Conservation (phyloP, 2,797 vertebrate species). For the Phoeniculus purpureus region DNA sequence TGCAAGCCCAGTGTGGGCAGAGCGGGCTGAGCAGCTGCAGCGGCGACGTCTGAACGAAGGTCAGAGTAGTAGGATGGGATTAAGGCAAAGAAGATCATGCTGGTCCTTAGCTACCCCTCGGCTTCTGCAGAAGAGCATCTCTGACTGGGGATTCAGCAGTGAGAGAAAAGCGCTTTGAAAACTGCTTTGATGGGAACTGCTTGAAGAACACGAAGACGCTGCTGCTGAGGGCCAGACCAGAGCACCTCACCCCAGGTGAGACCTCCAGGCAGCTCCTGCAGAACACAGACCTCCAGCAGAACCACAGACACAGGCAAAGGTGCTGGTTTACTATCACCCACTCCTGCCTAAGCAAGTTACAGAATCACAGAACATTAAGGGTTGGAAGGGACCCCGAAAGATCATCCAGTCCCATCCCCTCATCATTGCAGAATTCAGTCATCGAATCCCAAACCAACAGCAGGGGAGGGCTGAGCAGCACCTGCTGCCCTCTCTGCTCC, state of each 20-base stretch:
- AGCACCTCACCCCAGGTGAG: background rate
- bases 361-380: too few relatives aligned
- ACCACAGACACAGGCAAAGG: background rate
- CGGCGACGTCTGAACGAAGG: background rate
- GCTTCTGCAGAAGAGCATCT: background rate
- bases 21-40: background rate
- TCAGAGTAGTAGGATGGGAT: conserved; percentile 10
- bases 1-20: background rate
- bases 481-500: background rate
- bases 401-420: too few relatives aligned
- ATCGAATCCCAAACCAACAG: accelerated
- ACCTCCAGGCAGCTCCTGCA: background rate
- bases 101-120: background rate
- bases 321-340: background rate
- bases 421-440: background rate
- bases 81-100: conserved; percentile 11
- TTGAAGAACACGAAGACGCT: background rate
- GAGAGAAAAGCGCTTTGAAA: background rate
- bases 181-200: background rate
- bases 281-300: background rate
- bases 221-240: background rate
- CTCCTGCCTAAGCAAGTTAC: background rate
- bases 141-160: background rate
- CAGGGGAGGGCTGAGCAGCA: background rate
- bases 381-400: too few relatives aligned